phyloP scores from a whole-genome alignment of 2,113 vertebrate species.

The Erpornis zantholeuca region DNA sequence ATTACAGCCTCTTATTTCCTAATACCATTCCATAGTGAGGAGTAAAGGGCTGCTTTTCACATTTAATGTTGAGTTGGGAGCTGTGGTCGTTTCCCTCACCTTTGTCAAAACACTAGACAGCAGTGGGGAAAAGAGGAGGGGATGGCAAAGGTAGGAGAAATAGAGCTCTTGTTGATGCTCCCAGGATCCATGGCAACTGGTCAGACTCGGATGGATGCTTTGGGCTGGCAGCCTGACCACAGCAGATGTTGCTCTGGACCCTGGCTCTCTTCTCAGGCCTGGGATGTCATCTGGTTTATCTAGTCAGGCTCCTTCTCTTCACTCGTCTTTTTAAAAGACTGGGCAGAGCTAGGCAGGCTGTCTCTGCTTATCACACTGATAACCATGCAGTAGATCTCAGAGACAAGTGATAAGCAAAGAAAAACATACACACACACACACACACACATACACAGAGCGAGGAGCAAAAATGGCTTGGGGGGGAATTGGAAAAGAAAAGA shows the following conservation, averaged over 20 bases:
- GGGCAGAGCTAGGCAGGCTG: neutral
- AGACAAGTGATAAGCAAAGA: neutral
- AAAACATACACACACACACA: neutral
- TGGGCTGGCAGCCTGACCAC: constrained; percentile 2
- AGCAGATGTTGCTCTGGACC: constrained; percentile 43
- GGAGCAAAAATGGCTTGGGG: neutral
- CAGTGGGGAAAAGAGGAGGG: neutral
- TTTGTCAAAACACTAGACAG: neutral
- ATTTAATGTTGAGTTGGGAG: neutral
- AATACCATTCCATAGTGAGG: neutral
- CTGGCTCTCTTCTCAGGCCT: constrained; percentile 29
- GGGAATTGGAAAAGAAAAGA: neutral
- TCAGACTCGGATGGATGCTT: constrained; percentile 6
- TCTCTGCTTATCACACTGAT: neutral
- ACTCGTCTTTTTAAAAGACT: neutral
- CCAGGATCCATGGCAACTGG: neutral
- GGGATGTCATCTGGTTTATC: constrained; percentile 19
- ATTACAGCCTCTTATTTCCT: neutral
- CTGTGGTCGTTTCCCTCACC: neutral
- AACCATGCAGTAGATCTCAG: neutral
- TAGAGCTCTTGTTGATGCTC: neutral
- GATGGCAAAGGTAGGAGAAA: neutral
- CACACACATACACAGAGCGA: neutral
- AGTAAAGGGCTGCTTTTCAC: neutral
- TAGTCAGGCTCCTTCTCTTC: neutral